A percentile compares a stretch with the other conserved stretches of the same genome.
Evolutionary conservation across 2,888 invertebrate genomes (phyloP).

Genomic region (Diloba caeruleocephala): DNA sequence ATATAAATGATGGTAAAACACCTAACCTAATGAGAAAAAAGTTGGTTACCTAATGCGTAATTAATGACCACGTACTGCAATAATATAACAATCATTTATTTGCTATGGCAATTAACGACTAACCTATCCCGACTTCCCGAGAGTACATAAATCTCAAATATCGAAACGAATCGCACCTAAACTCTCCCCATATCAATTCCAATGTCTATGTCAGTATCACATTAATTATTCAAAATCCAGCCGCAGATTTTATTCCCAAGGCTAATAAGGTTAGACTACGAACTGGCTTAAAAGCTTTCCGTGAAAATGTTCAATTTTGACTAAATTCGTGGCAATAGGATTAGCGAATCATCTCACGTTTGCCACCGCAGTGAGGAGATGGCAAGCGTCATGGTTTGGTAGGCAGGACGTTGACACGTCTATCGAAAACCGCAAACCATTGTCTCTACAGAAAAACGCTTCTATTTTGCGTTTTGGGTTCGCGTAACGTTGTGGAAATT

Average conservation of each 20-base stretch:
- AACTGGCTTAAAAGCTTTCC: conserved; percentile 30
- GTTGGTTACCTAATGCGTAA: no score
- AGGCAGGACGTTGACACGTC: conserved; percentile 80
- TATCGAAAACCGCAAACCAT: conserved; percentile 81
- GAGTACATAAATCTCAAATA: conserved; percentile 1
- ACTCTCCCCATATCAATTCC: conserved; percentile 17
- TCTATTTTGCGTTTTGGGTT: conserved; percentile 52
- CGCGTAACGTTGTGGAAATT: conserved; percentile 23
- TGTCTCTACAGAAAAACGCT: conserved; percentile 69
- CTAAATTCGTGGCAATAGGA: conserved; percentile 28
- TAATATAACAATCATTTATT: no score
- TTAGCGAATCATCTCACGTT: conserved; percentile 51
- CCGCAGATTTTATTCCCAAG: conserved; percentile 23
- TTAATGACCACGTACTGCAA: no score
- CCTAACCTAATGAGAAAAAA: no score
- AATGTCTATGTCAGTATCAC: conserved; percentile 4
- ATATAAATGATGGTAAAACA: no score
- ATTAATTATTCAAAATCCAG: conserved; percentile 36
- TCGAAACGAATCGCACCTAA: conserved; percentile 11
- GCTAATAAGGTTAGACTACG: conserved; percentile 27
- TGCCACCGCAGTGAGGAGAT: conserved; percentile 56
- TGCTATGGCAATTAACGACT: no score
- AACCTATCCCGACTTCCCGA: no score
- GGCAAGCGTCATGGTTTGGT: conserved; percentile 74
- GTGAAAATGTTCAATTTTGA: conserved; percentile 21